Percentiles rank a stretch among this genome's conserved stretches.
Evolutionary conservation across 1,140 invertebrate genomes (phyloP).

Genomic region (Acyrthosiphon pisum): DNA sequence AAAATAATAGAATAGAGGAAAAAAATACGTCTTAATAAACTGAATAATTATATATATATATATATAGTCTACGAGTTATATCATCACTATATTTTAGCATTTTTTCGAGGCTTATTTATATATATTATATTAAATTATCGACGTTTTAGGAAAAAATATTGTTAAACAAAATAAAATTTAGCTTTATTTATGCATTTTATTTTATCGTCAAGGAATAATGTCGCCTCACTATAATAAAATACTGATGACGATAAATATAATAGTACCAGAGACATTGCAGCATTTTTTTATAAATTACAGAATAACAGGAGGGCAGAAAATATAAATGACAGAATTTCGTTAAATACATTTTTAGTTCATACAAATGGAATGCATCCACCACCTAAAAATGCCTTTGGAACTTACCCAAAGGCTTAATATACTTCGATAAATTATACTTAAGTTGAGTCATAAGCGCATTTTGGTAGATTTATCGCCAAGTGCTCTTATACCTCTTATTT

Average conservation of each 20-base stretch:
- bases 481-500: neutral
- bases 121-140: neutral
- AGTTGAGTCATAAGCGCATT: constrained; percentile 41
- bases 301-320: neutral
- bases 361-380: neutral
- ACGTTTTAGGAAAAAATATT: neutral
- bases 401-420: constrained; percentile 6
- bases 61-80: neutral
- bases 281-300: neutral
- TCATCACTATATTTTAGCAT: neutral
- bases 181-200: constrained; percentile 4
- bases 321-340: neutral
- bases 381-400: constrained; percentile 15
- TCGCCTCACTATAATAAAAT: neutral
- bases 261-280: neutral
- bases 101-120: neutral
- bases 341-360: constrained; percentile 24
- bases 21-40: neutral
- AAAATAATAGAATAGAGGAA: too few species aligned
- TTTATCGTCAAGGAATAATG: neutral
- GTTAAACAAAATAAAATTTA: neutral
- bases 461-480: constrained; percentile 19
- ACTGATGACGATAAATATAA: constrained; percentile 12
- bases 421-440: constrained; percentile 47
- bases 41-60: neutral